Evolutionary conservation across 37 sponge, comb jelly and placozoan genomes (phyloP).

Genomic region (Eunapius fragilis): DNA sequence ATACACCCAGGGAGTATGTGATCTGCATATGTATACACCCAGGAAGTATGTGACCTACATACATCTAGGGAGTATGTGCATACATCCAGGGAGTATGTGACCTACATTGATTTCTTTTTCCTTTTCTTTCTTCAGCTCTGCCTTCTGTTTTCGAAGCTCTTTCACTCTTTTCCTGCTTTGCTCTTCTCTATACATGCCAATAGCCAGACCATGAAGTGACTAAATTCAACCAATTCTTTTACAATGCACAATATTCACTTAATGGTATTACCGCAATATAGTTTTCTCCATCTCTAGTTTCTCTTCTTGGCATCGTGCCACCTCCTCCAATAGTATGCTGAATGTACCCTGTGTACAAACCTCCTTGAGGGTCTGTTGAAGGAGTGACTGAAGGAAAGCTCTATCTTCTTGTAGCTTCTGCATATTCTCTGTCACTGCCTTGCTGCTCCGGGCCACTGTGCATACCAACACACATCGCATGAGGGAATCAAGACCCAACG

Average conservation of each 20-base stretch:
- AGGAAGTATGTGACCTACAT: background rate
- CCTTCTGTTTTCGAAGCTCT: constrained; percentile 63
- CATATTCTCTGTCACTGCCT: constrained; percentile 57
- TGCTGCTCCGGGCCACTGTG: constrained; percentile 55
- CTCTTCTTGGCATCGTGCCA: constrained; percentile 45
- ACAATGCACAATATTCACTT: background rate
- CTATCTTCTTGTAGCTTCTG: constrained; percentile 69
- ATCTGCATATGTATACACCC: background rate
- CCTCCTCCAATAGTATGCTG: constrained; percentile 9
- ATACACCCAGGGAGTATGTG: constrained; percentile 18
- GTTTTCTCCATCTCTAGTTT: constrained; percentile 59
- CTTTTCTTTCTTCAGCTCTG: constrained; percentile 66
- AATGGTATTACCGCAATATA: constrained; percentile 42
- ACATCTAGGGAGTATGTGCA: too few species aligned
- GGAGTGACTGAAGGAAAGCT: constrained; percentile 42
- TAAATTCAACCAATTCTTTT: background rate
- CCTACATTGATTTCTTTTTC: constrained; percentile 72
- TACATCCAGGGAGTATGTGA: background rate
- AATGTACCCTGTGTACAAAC: constrained; percentile 54
- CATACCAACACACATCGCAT: background rate
- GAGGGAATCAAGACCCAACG: too few species aligned
- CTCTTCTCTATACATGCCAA: constrained; percentile 87
- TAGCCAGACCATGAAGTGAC: too few species aligned
- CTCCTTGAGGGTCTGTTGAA: constrained; percentile 50
- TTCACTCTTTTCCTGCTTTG: constrained; percentile 67